These are phyloP conservation scores for Melinaea menophilus DNA, from an alignment of 2,888 invertebrate species.

Conservation along the genomic window DNA sequence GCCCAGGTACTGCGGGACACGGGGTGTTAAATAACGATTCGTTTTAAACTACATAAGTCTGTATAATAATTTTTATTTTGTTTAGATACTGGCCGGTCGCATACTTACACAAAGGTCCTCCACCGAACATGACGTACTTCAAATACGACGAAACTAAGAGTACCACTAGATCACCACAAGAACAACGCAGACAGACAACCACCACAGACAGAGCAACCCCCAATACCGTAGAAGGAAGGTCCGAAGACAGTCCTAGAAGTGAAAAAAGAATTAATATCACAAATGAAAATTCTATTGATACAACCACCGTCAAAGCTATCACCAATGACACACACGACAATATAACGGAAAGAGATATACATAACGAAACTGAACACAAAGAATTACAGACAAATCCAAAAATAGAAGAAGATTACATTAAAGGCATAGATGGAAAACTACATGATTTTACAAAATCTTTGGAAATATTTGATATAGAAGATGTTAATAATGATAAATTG, in stretches of 20 bases:
- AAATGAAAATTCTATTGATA: slow-evolving; percentile 38
- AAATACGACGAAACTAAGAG: slow-evolving; percentile 57
- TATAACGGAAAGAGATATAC: slow-evolving; percentile 31
- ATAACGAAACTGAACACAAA: slow-evolving; percentile 46
- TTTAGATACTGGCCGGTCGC: slow-evolving; percentile 86
- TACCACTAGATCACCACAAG: slow-evolving; percentile 3
- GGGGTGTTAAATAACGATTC: not conserved
- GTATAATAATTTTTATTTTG: not conserved
- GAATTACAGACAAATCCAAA: slow-evolving; percentile 42
- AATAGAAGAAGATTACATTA: slow-evolving; percentile 47
- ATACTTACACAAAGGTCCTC: slow-evolving; percentile 87
- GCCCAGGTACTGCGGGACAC: slow-evolving; percentile 49
- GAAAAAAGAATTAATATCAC: slow-evolving; percentile 57
- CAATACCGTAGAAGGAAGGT: slow-evolving; percentile 31
- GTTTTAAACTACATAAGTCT: not conserved
- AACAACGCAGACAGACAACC: not conserved
- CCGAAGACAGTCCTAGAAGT: slow-evolving; percentile 41
- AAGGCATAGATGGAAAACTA: slow-evolving; percentile 69
- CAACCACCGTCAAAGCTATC: slow-evolving; percentile 28
- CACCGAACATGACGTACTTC: slow-evolving; percentile 83
- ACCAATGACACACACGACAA: slow-evolving; percentile 30
- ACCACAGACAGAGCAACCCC: slow-evolving; percentile 7
- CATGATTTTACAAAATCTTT: slow-evolving; percentile 64
- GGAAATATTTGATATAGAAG: slow-evolving; percentile 69
- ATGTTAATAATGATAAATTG: slow-evolving; percentile 56